Evolutionary conservation across 2,888 invertebrate genomes (phyloP), one percentile per base, ranked within the genome.

Genomic region (Tenthredo distinguenda): DNA sequence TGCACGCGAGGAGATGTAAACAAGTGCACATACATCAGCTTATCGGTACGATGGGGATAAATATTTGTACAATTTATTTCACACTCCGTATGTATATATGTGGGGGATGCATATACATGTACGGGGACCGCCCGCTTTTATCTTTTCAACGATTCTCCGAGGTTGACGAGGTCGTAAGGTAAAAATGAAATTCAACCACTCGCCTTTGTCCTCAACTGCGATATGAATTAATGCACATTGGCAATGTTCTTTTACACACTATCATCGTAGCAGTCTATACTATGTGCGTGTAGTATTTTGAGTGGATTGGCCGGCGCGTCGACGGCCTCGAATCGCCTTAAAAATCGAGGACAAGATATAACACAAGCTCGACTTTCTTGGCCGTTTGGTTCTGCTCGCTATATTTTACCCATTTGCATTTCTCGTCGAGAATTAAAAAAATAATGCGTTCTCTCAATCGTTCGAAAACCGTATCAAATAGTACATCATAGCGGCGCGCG

Each of bases 361-460:
- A 50, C n/a, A 50, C 50, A 77, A 74, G 47, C 77, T 31, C 77
- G 77, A 77, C 77, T 77, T 55, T 77, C 77, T 77, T 77, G 77
- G 77, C 50, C 77, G 26, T 74, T 74, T 40, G 43, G 72, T 74
- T 40, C 40, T 5, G n/a, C n/a, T 7, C 72, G 43, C 43, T n/a
- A 26, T 43, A 21, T 26, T 26, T 31, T 7, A 18, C 18, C 7
- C 72, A 74, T 74, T 40, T 74, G 43, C 72, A 74, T 74, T 40
- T 74, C 21, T 74, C 15, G 72, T 26, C 6, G 21, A 9, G 9
- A n/a, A 37, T 3, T 6, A 0, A 1, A 21, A 18, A 50, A 18
- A 26, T 26, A 18, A 50, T 50, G 5, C 6, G 0, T 55, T 7
- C n/a, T 55, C 1, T n/a, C 6, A n/a, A 55, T 55, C n/a, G n/a